Evolutionary conservation across 2,113 vertebrate genomes (phyloP), one percentile per base, ranked within the genome.

Genomic region (Xenopus laevis): DNA sequence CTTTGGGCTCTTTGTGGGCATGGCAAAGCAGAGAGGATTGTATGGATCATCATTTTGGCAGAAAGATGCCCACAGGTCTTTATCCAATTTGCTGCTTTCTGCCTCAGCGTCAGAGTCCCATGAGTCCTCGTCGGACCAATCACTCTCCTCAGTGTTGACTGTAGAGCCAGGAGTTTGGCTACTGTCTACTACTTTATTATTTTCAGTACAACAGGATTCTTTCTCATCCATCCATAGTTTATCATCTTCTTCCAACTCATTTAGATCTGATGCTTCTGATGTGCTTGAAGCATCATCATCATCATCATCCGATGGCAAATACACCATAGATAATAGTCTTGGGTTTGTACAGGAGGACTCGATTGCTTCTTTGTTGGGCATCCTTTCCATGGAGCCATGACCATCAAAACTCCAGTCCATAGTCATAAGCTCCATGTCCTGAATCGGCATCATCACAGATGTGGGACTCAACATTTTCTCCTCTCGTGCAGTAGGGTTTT

Each of bases 301-400:
- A 18, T 58, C 72, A 0, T 79, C 78, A 4, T 83, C 78, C 0
- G 59, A 55, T 10, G 82, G 79, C 1, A 15, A 20, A 21, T 71
- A 85, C 21, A 81, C 74, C 78, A 83, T 81, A 44, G 81, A 65
- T 18, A 69, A 53, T 40, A 80, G 17, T 3, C 78, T 21, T 21
- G 74, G 13, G 30, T 60, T 79, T 13, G 57, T 16, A 18, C 21
- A 2, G 7, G 59, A 2, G 10, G 30, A 9, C 23, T 55, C 0
- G 4, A n/a, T 5, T 27, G 21, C 1, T 10, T 47, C 20, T 23
- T 13, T 50, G n/a, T 1, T 16, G 2, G 57, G 11, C 27, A 55
- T 65, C 13, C 3, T 2, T 52, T 57, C 71, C 13, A 21, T 58
- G 11, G 13, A 1, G 0, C 17, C 3, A 4, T 64, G 2, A 1